Evolutionary conservation across 2,797 vertebrate species (phyloP).

Genomic region (Molossus molossus): DNA sequence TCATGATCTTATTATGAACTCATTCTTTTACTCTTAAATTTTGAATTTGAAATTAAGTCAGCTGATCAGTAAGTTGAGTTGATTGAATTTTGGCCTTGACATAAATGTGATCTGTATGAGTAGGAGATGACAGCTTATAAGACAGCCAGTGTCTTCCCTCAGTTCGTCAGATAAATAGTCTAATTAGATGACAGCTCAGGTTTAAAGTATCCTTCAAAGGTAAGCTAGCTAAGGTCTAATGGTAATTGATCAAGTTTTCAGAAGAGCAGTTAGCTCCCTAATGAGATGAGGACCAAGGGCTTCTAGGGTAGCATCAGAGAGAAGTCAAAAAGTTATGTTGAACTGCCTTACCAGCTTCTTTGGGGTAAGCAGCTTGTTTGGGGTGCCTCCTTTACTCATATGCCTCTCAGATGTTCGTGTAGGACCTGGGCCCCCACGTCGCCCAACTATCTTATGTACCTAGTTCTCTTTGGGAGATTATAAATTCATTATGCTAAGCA

Average conservation of each 20-base stretch:
- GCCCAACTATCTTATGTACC: neutral
- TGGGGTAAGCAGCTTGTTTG: neutral
- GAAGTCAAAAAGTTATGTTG: neutral
- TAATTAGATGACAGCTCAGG: conserved; percentile 73
- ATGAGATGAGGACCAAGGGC: conserved; percentile 21
- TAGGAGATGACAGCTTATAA: conserved; percentile 59
- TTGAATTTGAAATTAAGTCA: conserved; percentile 75
- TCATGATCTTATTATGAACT: conserved; percentile 53
- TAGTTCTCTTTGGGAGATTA: neutral
- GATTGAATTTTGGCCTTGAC: conserved; percentile 54
- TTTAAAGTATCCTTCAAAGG: conserved; percentile 77
- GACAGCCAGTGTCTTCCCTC: conserved; percentile 33
- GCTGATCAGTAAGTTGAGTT: conserved; percentile 72
- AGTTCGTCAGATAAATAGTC: conserved; percentile 76
- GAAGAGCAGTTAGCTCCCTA: conserved; percentile 76
- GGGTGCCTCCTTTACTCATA: neutral
- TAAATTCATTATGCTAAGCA: neutral
- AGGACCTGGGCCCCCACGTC: neutral
- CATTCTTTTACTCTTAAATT: conserved; percentile 19
- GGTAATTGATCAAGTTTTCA: conserved; percentile 73
- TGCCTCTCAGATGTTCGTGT: neutral
- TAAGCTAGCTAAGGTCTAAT: conserved; percentile 74
- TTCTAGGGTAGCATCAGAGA: neutral
- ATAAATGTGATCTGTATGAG: conserved; percentile 55
- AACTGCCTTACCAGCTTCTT: neutral